Percentiles rank a stretch among this genome's conserved stretches.
Evolutionary conservation across 1,140 invertebrate genomes (phyloP).

Genomic region (Euschistus heros): DNA sequence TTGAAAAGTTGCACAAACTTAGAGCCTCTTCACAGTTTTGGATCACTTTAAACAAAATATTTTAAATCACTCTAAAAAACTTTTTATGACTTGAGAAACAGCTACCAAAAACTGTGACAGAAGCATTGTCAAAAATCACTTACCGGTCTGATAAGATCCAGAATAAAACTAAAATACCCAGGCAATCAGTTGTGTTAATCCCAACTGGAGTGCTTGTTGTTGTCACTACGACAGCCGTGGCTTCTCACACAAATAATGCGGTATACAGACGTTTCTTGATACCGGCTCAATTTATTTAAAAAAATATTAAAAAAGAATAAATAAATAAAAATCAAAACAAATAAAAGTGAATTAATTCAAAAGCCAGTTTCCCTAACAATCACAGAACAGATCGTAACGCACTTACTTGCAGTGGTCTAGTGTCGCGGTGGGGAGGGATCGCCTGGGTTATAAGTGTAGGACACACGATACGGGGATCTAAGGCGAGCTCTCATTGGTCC

Average conservation of each 20-base stretch:
- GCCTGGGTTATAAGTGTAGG: constrained; percentile 71
- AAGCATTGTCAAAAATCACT: constrained; percentile 3
- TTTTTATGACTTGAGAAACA: background rate
- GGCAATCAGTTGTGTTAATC: constrained; percentile 18
- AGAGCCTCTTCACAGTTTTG: background rate
- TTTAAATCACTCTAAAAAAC: too few relatives aligned
- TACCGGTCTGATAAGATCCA: constrained; percentile 7
- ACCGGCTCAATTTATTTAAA: background rate
- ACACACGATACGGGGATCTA: constrained; percentile 63
- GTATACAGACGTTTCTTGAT: constrained; percentile 10
- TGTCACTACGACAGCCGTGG: constrained; percentile 10
- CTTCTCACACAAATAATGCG: constrained; percentile 6
- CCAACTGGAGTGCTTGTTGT: background rate
- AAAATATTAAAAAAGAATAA: background rate
- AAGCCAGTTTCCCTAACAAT: constrained; percentile 24
- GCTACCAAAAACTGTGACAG: background rate
- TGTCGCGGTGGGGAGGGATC: constrained; percentile 57
- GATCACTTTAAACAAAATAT: too few relatives aligned
- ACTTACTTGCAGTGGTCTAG: constrained; percentile 88
- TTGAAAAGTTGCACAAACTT: background rate
- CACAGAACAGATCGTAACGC: constrained; percentile 37
- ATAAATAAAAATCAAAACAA: too few relatives aligned
- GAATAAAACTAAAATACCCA: constrained; percentile 25
- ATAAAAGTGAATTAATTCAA: constrained; percentile 31
- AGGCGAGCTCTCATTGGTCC: constrained; percentile 40